phyloP scores from a whole-genome alignment of 2,888 invertebrate species.

The Chloroclystis v-ata region DNA sequence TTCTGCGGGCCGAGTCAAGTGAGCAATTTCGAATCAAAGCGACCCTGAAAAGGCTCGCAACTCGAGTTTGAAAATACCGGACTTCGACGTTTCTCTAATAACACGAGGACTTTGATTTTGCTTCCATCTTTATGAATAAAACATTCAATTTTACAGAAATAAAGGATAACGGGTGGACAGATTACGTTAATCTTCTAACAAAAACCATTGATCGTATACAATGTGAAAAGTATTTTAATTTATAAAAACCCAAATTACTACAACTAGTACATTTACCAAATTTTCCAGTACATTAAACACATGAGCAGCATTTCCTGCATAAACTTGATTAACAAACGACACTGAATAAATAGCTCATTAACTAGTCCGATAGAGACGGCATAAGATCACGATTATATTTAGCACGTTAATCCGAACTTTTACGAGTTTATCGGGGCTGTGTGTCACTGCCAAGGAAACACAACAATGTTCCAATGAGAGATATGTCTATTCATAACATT shows the following conservation, averaged over 20 bases:
- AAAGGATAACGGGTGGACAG: not conserved
- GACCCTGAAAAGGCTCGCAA: conserved; percentile 17
- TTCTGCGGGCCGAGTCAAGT: conserved; percentile 12
- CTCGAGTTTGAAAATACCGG: conserved; percentile 18
- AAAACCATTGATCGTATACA: too few species aligned
- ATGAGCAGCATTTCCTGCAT: conserved; percentile 9
- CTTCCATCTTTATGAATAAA: too few species aligned
- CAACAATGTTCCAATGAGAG: conserved; percentile 14
- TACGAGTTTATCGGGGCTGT: conserved; percentile 33
- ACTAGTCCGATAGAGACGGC: conserved; percentile 22
- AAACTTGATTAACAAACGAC: conserved; percentile 16
- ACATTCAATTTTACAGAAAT: too few species aligned
- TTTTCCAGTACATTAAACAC: not conserved
- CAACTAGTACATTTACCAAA: not conserved
- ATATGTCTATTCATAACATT: conserved; percentile 26
- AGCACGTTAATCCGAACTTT: conserved; percentile 31
- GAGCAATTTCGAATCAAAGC: conserved; percentile 13
- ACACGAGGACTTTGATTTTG: conserved; percentile 10
- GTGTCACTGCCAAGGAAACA: conserved; percentile 42
- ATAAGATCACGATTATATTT: conserved; percentile 29
- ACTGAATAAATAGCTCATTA: conserved; percentile 26
- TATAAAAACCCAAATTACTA: too few species aligned
- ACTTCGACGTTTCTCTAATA: conserved; percentile 12
- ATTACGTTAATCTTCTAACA: not conserved
- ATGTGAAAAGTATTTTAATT: too few species aligned